Evolutionary conservation across 2,888 invertebrate species (phyloP).

Genomic region (Mythimna impura): DNA sequence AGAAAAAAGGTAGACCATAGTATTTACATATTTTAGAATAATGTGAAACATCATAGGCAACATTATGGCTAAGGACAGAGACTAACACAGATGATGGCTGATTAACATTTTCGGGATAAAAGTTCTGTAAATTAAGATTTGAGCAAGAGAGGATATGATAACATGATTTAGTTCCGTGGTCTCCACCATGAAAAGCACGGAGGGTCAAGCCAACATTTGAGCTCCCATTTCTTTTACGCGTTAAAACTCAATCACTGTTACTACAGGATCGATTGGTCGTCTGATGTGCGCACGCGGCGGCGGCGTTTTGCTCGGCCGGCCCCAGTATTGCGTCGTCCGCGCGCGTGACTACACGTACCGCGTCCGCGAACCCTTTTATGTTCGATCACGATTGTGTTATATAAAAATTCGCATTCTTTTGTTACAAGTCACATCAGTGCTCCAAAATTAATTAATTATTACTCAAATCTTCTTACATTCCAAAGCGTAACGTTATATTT

Average conservation of each 20-base stretch:
- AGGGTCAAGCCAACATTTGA: slow-evolving; percentile 45
- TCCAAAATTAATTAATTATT: slow-evolving; percentile 47
- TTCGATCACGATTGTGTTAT: slow-evolving; percentile 75
- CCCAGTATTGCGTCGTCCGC: slow-evolving; percentile 78
- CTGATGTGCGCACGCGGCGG: slow-evolving; percentile 63
- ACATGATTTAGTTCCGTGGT: background rate
- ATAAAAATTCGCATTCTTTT: slow-evolving; percentile 74
- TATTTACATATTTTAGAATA: no score
- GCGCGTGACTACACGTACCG: slow-evolving; percentile 75
- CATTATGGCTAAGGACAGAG: no score
- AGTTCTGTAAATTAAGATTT: no score
- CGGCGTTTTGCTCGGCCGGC: slow-evolving; percentile 43
- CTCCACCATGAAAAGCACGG: slow-evolving; percentile 15
- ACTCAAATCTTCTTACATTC: slow-evolving; percentile 54
- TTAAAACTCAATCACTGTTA: slow-evolving; percentile 64
- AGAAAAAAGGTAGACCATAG: no score
- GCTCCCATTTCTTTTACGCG: slow-evolving; percentile 65
- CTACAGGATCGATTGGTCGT: slow-evolving; percentile 67
- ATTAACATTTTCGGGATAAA: no score
- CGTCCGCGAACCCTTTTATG: slow-evolving; percentile 57
- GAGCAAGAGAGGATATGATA: background rate
- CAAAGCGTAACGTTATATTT: slow-evolving; percentile 61
- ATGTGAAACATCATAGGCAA: no score
- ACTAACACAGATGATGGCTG: no score
- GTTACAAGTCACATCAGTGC: slow-evolving; percentile 60